Evolutionary conservation across 2,888 invertebrate genomes (phyloP).

Genomic region (Drosophila antonietae): DNA sequence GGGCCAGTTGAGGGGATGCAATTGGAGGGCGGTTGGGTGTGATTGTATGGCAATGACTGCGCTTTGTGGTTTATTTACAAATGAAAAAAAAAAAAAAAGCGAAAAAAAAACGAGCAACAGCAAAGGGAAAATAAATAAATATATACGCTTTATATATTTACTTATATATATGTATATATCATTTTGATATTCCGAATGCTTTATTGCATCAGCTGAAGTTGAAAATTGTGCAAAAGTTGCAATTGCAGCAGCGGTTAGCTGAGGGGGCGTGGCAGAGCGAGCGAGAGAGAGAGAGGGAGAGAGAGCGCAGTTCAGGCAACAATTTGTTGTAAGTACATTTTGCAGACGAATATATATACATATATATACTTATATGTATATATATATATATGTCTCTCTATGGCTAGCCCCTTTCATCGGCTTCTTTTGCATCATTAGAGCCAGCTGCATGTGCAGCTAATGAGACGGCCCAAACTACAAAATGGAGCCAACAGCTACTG

Average conservation of each 20-base stretch:
- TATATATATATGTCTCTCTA: neutral
- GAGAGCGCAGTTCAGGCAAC: conserved; percentile 25
- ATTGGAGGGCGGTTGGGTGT: neutral
- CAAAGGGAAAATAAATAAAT: conserved; percentile 22
- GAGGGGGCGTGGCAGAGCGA: conserved; percentile 16
- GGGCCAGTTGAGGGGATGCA: neutral
- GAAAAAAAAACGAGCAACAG: conserved; percentile 6
- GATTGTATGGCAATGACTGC: conserved; percentile 46
- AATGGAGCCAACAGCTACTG: conserved; percentile 20
- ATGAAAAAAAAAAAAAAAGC: conserved; percentile 11
- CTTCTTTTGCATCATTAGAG: conserved; percentile 73
- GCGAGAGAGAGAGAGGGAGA: conserved; percentile 31
- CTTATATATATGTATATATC: conserved; percentile 33
- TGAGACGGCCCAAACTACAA: conserved; percentile 41
- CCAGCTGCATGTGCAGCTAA: conserved; percentile 39
- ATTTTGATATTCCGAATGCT: conserved; percentile 62
- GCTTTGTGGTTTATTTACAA: conserved; percentile 73
- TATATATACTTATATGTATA: neutral
- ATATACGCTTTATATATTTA: conserved; percentile 5
- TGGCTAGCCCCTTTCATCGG: conserved; percentile 57
- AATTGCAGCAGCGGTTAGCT: neutral
- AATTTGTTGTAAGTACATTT: conserved; percentile 75
- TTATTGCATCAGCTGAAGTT: conserved; percentile 63
- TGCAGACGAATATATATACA: conserved; percentile 4
- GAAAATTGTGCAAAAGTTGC: conserved; percentile 68